These are phyloP conservation scores for Forbesichthys papilliferus DNA, from an alignment of 2,113 vertebrate species.

Conservation along the genomic window DNA sequence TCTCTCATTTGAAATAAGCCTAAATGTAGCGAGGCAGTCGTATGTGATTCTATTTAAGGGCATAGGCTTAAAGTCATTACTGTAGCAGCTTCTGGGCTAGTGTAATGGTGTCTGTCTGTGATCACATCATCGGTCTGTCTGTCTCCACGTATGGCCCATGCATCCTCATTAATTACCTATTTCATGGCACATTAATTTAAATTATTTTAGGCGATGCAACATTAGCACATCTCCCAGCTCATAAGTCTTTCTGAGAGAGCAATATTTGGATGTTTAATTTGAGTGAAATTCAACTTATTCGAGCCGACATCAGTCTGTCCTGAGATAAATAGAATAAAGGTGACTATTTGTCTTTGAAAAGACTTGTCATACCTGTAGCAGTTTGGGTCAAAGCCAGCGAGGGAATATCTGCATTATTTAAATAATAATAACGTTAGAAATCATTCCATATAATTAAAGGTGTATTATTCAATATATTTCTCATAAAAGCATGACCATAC, in stretches of 20 bases:
- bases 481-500: no score
- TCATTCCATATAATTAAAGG: no score
- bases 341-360: neutral
- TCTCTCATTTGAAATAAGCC: neutral
- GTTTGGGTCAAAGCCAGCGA: no score
- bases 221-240: conserved; percentile 61
- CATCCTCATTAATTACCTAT: conserved; percentile 70
- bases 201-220: conserved; percentile 70
- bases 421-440: no score
- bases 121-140: conserved; percentile 42
- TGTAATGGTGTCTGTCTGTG: conserved; percentile 48
- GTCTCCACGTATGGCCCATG: conserved; percentile 63
- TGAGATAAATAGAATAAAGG: neutral
- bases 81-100: conserved; percentile 22
- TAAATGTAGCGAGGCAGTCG: conserved; percentile 10
- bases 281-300: conserved; percentile 7
- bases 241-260: conserved; percentile 62
- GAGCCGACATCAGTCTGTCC: no score
- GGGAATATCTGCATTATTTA: no score
- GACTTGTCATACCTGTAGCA: no score
- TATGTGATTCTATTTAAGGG: conserved; percentile 3
- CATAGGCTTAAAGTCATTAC: neutral
- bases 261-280: conserved; percentile 55
- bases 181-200: conserved; percentile 75
- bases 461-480: no score